These are phyloP conservation scores for Aspiorhynchus laticeps DNA, from an alignment of 2,113 vertebrate genomes.

Conservation along the genomic window DNA sequence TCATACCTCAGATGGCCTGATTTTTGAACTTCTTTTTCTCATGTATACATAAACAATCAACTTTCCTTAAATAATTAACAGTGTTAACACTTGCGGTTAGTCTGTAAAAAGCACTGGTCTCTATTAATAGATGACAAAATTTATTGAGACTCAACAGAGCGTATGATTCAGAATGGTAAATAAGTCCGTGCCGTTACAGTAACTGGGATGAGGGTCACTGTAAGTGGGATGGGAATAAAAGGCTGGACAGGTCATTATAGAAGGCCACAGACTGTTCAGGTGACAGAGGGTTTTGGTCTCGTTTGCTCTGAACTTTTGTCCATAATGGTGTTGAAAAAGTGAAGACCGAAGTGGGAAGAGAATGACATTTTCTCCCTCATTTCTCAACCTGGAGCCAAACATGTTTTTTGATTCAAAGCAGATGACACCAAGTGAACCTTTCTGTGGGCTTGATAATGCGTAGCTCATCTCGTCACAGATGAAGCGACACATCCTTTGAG, in stretches of 20 bases:
- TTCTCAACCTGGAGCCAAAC: slow-evolving; percentile 1
- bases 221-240: neutral
- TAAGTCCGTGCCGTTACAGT: neutral
- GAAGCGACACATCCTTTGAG: slow-evolving; percentile 1
- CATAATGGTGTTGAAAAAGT: neutral
- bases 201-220: neutral
- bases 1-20: neutral
- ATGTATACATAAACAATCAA: neutral
- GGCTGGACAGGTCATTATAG: neutral
- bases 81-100: neutral
- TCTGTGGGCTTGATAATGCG: neutral
- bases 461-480: neutral
- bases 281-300: neutral
- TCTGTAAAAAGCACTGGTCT: neutral
- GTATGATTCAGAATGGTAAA: neutral
- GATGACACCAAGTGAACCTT: neutral
- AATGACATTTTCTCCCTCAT: neutral
- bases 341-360: neutral
- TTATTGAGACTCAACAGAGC: neutral
- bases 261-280: neutral
- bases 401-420: neutral
- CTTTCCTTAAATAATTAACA: slow-evolving; percentile 8
- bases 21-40: neutral
- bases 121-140: slow-evolving; percentile 6
- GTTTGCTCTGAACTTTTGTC: neutral